These are phyloP conservation scores for Epinephelus awoara DNA, from an alignment of 2,797 vertebrate genomes.

Conservation along the genomic window DNA sequence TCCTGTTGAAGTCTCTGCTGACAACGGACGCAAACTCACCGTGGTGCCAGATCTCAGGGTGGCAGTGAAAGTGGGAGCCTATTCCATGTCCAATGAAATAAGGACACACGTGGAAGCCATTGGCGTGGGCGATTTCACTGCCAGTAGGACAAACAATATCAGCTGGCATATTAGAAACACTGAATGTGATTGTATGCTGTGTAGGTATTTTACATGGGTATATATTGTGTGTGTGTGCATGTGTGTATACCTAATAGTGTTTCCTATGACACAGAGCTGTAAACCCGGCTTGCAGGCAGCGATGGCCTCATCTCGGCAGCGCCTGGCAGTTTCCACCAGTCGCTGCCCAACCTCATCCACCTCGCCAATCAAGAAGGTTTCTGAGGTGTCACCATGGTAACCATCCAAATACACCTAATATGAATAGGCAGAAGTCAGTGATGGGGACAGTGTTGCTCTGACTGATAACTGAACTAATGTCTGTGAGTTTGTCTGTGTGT, in stretches of 20 bases:
- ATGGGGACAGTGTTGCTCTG: background rate
- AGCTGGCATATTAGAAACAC: background rate
- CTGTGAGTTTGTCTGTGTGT: background rate
- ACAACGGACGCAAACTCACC: slow-evolving; percentile 83
- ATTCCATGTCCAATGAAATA: slow-evolving; percentile 97
- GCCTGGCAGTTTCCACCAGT: slow-evolving; percentile 93
- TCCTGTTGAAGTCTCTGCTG: background rate
- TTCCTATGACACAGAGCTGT: slow-evolving; percentile 96
- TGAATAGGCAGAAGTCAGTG: slow-evolving; percentile 10
- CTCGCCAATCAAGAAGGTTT: slow-evolving; percentile 95
- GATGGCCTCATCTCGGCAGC: slow-evolving; percentile 95
- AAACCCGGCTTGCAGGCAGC: slow-evolving; percentile 92
- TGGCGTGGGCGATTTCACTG: slow-evolving; percentile 88
- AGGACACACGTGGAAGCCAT: slow-evolving; percentile 92
- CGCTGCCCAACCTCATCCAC: slow-evolving; percentile 92
- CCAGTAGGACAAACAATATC: background rate
- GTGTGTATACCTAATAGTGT: slow-evolving; percentile 93
- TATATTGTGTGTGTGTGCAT: background rate
- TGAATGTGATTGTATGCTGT: background rate
- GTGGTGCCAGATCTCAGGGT: slow-evolving; percentile 98
- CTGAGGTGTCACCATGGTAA: slow-evolving; percentile 98
- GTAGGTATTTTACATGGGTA: background rate
- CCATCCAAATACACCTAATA: slow-evolving; percentile 95
- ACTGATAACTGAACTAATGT: background rate
- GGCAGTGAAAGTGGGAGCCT: slow-evolving; percentile 95